These are phyloP conservation scores for Myrmecophaga tridactyla DNA, from an alignment of 2,113 vertebrate genomes.

Conservation along the genomic window DNA sequence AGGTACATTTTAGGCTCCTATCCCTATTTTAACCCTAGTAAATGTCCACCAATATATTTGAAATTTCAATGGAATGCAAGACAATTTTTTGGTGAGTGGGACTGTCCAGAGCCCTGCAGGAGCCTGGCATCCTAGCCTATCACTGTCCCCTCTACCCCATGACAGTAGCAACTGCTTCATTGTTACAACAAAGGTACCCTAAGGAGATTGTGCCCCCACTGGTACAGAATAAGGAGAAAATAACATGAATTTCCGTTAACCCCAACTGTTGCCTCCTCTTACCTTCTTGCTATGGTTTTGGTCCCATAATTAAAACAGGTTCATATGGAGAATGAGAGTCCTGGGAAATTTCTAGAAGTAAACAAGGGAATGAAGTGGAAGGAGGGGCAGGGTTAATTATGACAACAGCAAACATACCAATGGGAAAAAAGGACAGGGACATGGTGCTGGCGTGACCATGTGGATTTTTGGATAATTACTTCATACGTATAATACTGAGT, in stretches of 20 bases:
- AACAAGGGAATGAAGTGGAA: not conserved
- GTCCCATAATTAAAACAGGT: not conserved
- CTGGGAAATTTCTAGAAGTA: not conserved
- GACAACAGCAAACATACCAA: not conserved
- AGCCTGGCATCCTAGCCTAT: not conserved
- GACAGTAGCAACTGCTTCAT: rapidly evolving
- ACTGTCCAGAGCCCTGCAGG: not conserved
- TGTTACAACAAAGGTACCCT: not conserved
- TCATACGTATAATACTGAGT: not conserved
- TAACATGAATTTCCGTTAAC: not conserved
- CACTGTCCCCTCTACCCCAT: not conserved
- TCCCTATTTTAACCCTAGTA: not conserved
- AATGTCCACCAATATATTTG: not conserved
- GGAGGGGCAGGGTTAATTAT: not conserved
- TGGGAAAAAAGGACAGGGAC: not conserved
- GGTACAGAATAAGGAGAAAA: not conserved
- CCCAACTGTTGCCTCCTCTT: not conserved
- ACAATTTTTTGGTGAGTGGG: not conserved
- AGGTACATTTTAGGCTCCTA: not conserved
- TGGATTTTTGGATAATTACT: not conserved
- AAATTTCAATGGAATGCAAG: not conserved
- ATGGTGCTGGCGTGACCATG: too few relatives aligned
- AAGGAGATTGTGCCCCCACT: not conserved
- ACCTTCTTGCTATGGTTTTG: not conserved
- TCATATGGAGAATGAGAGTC: not conserved